Evolutionary conservation across 1,140 invertebrate genomes (phyloP), one percentile per base, ranked within the genome.

Genomic region (Drosophila nigromelanica): DNA sequence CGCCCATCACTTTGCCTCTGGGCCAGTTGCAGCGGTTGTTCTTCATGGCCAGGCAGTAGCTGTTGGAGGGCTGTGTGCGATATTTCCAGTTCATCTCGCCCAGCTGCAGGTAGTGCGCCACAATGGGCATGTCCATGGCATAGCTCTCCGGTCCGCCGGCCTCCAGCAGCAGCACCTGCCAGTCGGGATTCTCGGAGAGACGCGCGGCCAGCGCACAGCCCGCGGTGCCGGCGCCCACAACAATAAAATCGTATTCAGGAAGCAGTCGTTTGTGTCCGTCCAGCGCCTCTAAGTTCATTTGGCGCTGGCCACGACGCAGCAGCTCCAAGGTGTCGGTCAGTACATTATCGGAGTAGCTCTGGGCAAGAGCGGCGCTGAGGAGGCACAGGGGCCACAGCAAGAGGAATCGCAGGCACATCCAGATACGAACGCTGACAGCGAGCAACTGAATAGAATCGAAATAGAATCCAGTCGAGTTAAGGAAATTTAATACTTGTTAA

Each of bases 1-100:
- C 97, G 7, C 97, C 97, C 78, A 97, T 93, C 0, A 96, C 95
- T 90, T 96, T 96, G 2, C 96, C 96, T 52, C 95, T 92, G 0
- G 96, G 95, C 94, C 94, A 96, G 60, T 95, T 94, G 83, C 96
- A 94, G 27, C 92, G 92, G 66, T 93, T 93, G 21, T 93, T 93
- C 48, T 93, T 92, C 76, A 93, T 93, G 0, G 93, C 91, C 30
- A 92, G 67, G 30, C 91, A 92, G 39, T 90, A 87, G 21, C 78
- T 85, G 55, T 92, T 81, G 27, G 93, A 94, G 2, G 94, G 94
- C 56, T 95, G 94, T 0, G 95, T 96, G 15, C 93, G 87, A 80
- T 96, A 96, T 42, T 93, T 93, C 96, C 95, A 96, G 90, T 96
- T 95, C 37, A 94, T 94, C 50, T 92, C 93, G 27, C 91, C 80